phyloP scores from a whole-genome alignment of 2,797 vertebrate genomes.

The Acridotheres tristis region DNA sequence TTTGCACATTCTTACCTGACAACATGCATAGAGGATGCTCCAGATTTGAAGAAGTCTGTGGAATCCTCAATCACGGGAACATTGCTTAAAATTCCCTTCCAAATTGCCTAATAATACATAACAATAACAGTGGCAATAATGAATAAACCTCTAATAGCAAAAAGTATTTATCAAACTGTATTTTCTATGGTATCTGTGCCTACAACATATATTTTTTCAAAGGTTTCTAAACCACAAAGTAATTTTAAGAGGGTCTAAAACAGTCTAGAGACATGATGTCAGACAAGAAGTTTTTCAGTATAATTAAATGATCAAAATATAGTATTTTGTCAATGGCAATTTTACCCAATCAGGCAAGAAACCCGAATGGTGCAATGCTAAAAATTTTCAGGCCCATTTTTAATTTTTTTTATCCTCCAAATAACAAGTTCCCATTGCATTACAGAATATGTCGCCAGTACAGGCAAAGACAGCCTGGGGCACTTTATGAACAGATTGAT shows the following conservation, averaged over 20 bases:
- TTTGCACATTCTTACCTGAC: slow-evolving; percentile 83
- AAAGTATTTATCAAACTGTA: not conserved
- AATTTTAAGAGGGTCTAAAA: not conserved
- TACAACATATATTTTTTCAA: not conserved
- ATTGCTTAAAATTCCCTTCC: slow-evolving; percentile 93
- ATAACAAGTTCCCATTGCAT: not conserved
- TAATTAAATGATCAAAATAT: not conserved
- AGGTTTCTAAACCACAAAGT: not conserved
- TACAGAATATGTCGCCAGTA: not conserved
- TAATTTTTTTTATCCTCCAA: not conserved
- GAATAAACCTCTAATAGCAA: not conserved
- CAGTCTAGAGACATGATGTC: not conserved
- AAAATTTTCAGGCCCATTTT: not conserved
- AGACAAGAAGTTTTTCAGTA: not conserved
- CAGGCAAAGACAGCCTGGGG: not conserved
- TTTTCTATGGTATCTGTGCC: not conserved
- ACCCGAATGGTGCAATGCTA: not conserved
- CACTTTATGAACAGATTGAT: not conserved
- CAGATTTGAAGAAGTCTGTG: slow-evolving; percentile 98
- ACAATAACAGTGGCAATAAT: not conserved
- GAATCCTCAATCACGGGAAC: slow-evolving; percentile 83
- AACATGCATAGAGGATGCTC: slow-evolving; percentile 97
- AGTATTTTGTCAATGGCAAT: not conserved
- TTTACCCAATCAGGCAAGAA: not conserved
- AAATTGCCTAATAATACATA: slow-evolving; percentile 80